Evolutionary conservation across 2,113 vertebrate species (phyloP), one percentile per base, ranked within the genome.

Genomic region (Labrus mixtus): DNA sequence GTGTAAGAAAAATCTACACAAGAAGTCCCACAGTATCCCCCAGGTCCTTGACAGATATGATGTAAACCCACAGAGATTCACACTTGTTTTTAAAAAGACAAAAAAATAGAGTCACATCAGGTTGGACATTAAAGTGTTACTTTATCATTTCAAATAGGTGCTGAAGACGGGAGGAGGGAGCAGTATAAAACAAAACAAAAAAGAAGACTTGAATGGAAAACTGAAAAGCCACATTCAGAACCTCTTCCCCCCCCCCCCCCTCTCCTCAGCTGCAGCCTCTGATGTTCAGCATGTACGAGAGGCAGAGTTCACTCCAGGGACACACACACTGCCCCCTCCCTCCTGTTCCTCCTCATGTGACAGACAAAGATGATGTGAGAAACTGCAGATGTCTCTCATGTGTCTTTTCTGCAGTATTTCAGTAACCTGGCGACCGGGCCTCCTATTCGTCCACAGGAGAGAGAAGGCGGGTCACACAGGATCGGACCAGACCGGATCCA

Each of bases 1-100:
- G 87, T 94, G 92, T 94, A 94, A 88, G 91, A 93, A 95, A 93
- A 93, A 94, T 91, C 91, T 94, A 94, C 93, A 94, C 91, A 86
- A 86, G 48, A 69, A 55, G 81, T 89, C 92, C 90, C 80, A 80
- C 79, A 69, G 78, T 79, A 71, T 60, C 43, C 76, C 73, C 55
- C 55, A 53, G 56, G 51, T 79, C 85, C 72, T 80, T 73, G 66
- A 87, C 73, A 83, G 65, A 87, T 63, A 66, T 64, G 64, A 79
- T 36, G 60, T 63, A 78, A 73, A 78, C 56, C 56, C 73, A 56
- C 61, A 15, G 25, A 63, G 25, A 80, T 61, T 50, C 50, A 73
- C 37, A 59, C 58, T 50, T 39, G 72, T 84, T n/a, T n/a, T n/a
- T 68, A 20, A 81, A 88, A 84, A 82, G 39, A 77, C 45, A 59